Evolutionary conservation across 2,888 invertebrate genomes (phyloP).

Genomic region (Xylophagus ater): DNA sequence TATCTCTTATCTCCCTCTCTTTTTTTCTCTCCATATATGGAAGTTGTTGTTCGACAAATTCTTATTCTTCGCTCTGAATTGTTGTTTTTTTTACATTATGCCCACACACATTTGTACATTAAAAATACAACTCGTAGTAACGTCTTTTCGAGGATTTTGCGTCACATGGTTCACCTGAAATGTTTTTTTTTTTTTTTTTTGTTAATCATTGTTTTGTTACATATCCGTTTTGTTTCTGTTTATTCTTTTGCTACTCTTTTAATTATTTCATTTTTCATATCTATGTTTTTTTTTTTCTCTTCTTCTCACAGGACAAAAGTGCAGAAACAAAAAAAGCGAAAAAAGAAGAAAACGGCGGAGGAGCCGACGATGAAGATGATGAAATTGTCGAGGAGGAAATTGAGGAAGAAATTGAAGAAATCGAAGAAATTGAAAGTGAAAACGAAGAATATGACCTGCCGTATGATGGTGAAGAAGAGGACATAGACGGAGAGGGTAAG

Average conservation of each 20-base stretch:
- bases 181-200: not conserved
- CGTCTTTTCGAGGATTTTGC: too few species aligned
- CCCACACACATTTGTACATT: too few species aligned
- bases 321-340: slow-evolving; percentile 39
- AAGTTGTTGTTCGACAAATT: too few species aligned
- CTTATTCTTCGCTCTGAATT: too few species aligned
- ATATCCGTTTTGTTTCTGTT: not conserved
- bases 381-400: slow-evolving; percentile 33
- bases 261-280: too few species aligned
- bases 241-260: too few species aligned
- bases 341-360: slow-evolving; percentile 29
- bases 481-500: slow-evolving; percentile 18
- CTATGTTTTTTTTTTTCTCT: too few species aligned
- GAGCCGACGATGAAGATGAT: slow-evolving; percentile 29
- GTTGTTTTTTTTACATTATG: too few species aligned
- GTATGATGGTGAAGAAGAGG: slow-evolving; percentile 35
- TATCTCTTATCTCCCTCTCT: too few species aligned
- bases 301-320: slow-evolving; percentile 31
- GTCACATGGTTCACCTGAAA: not conserved
- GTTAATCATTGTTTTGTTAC: not conserved
- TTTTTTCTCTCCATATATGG: too few species aligned
- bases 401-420: slow-evolving; percentile 29
- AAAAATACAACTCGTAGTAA: too few species aligned
- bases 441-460: slow-evolving; percentile 37
- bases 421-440: slow-evolving; percentile 34